A percentile compares a stretch with the other conserved stretches of the same genome.
These are phyloP conservation scores for Vannuccia rotundouncinata DNA, from an alignment of 2,888 invertebrate species.

Conservation along the genomic window DNA sequence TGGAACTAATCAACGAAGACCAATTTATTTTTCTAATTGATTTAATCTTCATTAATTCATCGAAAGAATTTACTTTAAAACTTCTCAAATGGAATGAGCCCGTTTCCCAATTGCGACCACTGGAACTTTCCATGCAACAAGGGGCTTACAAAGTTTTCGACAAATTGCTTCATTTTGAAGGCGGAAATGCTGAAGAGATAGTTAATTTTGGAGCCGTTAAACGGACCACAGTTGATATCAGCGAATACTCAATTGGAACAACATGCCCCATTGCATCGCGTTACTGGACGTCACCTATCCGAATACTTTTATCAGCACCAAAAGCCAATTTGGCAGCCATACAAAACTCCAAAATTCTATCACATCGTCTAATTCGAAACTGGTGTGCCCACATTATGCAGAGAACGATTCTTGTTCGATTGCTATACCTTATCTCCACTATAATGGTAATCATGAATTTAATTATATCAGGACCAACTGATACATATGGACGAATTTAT, in stretches of 20 bases:
- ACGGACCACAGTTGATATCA: background rate
- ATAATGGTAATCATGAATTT: background rate
- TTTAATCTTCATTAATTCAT: background rate
- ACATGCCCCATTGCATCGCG: background rate
- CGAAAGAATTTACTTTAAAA: background rate
- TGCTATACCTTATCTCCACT: background rate
- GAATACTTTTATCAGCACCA: too few species aligned
- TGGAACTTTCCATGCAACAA: background rate
- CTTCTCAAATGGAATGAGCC: background rate
- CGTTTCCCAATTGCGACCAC: background rate
- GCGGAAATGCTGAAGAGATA: background rate
- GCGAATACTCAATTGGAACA: background rate
- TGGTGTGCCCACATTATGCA: background rate
- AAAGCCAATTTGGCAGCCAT: background rate
- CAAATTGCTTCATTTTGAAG: background rate
- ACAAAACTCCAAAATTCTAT: background rate
- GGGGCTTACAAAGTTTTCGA: background rate
- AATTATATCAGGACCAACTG: background rate
- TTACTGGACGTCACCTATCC: background rate
- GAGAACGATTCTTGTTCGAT: background rate
- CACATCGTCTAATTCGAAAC: background rate
- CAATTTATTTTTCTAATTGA: background rate
- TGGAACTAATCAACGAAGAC: background rate
- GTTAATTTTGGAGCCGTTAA: background rate
- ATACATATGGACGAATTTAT: background rate